These are phyloP conservation scores for Euphonia xanthogaster DNA, from an alignment of 2,797 vertebrate genomes.

Conservation along the genomic window DNA sequence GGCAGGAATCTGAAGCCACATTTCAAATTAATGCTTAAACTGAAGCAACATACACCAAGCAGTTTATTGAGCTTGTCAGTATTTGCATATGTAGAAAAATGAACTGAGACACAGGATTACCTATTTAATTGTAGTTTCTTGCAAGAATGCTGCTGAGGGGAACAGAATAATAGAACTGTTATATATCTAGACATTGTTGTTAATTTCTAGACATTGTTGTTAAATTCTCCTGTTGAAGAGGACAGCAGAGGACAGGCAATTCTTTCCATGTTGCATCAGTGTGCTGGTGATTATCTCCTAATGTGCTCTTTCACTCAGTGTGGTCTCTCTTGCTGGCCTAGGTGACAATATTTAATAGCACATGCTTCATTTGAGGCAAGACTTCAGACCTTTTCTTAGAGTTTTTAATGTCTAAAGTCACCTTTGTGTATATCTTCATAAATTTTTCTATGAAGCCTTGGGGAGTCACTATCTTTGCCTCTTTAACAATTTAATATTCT, in stretches of 20 bases:
- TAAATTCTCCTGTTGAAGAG: neutral
- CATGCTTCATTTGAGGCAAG: conserved; percentile 17
- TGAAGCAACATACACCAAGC: neutral
- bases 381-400: conserved; percentile 12
- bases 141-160: neutral
- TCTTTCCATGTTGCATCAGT: neutral
- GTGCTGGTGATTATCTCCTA: neutral
- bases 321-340: neutral
- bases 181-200: neutral
- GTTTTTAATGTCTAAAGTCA: conserved; percentile 48
- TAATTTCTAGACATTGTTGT: neutral
- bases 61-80: neutral
- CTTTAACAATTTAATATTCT: conserved; percentile 18
- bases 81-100: neutral
- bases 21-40: neutral
- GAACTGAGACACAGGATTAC: neutral
- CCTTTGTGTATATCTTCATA: conserved; percentile 8
- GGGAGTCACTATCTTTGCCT: conserved; percentile 6
- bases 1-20: neutral
- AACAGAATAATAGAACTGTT: neutral
- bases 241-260: conserved; percentile 7
- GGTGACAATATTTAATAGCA: conserved; percentile 33
- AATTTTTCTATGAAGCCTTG: conserved; percentile 15
- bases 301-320: neutral
- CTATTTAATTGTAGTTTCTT: neutral